phyloP scores from a whole-genome alignment of 2,888 invertebrate species.

The Malthinus seriepunctatus region DNA sequence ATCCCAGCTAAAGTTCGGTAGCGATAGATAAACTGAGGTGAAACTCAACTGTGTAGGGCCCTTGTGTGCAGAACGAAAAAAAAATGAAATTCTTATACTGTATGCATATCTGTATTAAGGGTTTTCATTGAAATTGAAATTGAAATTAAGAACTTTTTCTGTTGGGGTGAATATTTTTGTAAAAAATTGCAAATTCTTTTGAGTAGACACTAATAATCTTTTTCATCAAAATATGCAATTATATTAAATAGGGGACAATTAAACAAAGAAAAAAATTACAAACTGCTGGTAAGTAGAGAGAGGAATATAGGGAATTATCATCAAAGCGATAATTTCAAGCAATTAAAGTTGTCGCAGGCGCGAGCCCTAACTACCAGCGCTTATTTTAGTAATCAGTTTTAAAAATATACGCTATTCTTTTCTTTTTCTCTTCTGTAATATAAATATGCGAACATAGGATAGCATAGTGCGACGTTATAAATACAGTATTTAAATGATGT shows the following conservation, averaged over 20 bases:
- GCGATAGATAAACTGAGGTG: too few species aligned
- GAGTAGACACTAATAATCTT: background rate
- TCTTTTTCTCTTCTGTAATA: slow-evolving; percentile 17
- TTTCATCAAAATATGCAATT: background rate
- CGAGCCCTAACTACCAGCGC: slow-evolving; percentile 39
- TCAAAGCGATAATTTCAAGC: slow-evolving; percentile 41
- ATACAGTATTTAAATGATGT: slow-evolving; percentile 53
- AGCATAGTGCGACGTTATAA: slow-evolving; percentile 35
- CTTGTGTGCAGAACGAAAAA: too few species aligned
- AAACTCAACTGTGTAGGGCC: too few species aligned
- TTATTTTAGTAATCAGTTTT: slow-evolving; percentile 28
- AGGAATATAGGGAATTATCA: slow-evolving; percentile 23
- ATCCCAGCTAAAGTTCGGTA: too few species aligned
- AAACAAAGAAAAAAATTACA: slow-evolving; percentile 8
- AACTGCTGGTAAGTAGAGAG: slow-evolving; percentile 1
- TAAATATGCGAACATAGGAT: slow-evolving; percentile 6
- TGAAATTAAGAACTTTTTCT: too few species aligned
- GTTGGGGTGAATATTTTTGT: too few species aligned
- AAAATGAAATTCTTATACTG: too few species aligned
- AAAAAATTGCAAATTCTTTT: too few species aligned
- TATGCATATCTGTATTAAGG: too few species aligned
- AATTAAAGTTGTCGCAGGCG: slow-evolving; percentile 42
- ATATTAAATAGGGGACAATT: background rate
- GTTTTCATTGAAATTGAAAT: too few species aligned
- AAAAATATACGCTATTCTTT: slow-evolving; percentile 26